A percentile compares a stretch with the other conserved stretches of the same genome.
Evolutionary conservation across 53 echinoderm and acorn worm genomes (phyloP).

Genomic region (Hippasteria phrygiana): DNA sequence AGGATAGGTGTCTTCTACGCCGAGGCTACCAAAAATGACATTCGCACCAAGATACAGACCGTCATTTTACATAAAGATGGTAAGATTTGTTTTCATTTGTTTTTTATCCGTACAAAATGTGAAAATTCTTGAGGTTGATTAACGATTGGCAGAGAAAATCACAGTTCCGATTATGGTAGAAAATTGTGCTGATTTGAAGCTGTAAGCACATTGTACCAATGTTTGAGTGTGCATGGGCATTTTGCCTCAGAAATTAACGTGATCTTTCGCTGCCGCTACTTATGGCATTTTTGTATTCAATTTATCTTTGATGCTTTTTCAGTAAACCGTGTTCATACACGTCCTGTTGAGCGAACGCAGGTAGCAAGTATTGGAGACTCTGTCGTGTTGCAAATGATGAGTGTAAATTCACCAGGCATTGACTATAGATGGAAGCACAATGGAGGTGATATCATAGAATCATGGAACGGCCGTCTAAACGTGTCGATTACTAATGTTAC

Average conservation of each 20-base stretch:
- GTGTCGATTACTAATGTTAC: not conserved
- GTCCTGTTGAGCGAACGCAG: not conserved
- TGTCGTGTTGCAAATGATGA: not conserved
- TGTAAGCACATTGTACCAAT: too few relatives aligned
- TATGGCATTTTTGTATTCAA: not conserved
- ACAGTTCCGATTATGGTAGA: not conserved
- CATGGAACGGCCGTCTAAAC: constrained; percentile 18
- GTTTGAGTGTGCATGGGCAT: too few relatives aligned
- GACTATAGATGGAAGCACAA: constrained; percentile 6
- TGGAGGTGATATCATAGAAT: not conserved
- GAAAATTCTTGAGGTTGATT: too few relatives aligned
- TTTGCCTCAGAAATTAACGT: not conserved
- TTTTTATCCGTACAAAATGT: not conserved
- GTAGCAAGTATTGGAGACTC: constrained; percentile 18
- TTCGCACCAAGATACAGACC: constrained; percentile 1
- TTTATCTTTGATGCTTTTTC: not conserved
- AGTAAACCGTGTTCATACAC: not conserved
- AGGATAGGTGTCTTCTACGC: constrained; percentile 48
- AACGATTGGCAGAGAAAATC: not conserved
- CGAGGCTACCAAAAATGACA: not conserved
- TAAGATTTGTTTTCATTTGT: not conserved
- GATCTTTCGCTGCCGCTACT: not conserved
- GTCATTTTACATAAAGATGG: constrained; percentile 4
- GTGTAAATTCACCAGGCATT: not conserved
- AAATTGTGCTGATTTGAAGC: not conserved